Evolutionary conservation across 2,797 vertebrate species (phyloP).

Genomic region (Alcedo atthis): DNA sequence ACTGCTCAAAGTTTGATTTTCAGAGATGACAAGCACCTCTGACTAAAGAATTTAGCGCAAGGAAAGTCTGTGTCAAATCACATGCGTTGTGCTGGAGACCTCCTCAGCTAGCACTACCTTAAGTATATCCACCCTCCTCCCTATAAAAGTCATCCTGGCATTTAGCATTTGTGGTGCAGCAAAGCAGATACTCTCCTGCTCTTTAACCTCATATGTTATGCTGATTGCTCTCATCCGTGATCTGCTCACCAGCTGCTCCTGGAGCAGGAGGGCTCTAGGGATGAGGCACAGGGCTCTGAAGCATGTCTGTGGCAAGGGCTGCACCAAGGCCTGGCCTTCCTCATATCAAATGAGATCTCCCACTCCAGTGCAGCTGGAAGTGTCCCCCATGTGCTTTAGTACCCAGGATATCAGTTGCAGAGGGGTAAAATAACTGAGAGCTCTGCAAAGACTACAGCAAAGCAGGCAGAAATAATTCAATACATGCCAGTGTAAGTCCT

Average conservation of each 20-base stretch:
- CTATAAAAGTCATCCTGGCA: not conserved
- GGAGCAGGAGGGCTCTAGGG: not conserved
- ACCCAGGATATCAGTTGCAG: rapidly evolving
- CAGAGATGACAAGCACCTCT: not conserved
- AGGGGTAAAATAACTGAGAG: not conserved
- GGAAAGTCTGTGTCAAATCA: not conserved
- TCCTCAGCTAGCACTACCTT: not conserved
- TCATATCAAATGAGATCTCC: rapidly evolving
- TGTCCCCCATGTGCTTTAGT: not conserved
- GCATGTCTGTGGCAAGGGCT: rapidly evolving
- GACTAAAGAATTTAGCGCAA: not conserved
- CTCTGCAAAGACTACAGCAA: not conserved
- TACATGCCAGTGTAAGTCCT: not conserved
- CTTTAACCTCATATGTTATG: not conserved
- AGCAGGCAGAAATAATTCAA: not conserved
- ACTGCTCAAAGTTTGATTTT: not conserved
- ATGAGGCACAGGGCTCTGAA: not conserved
- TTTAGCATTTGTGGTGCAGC: not conserved
- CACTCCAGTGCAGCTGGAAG: not conserved
- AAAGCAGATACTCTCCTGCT: not conserved
- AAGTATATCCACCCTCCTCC: not conserved
- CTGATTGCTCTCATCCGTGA: not conserved
- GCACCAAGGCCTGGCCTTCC: not conserved
- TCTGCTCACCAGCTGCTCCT: constrained; percentile 53
- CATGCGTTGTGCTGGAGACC: rapidly evolving